Conservation (phyloP, 2,797 vertebrate species). For the Phoeniculus purpureus region DNA sequence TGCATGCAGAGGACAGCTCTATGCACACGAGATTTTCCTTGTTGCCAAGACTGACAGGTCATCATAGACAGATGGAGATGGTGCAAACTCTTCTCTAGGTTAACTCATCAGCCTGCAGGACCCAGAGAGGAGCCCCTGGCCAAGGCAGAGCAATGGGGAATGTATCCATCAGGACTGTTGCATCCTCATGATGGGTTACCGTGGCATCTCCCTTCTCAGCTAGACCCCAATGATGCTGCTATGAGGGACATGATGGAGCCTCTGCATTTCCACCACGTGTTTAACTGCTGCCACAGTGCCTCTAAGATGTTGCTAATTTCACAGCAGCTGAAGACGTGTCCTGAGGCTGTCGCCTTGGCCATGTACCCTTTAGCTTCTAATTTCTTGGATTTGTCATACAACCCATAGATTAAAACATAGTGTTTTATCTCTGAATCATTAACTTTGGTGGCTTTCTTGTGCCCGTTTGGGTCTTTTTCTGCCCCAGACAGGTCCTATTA, state of each 20-base stretch:
- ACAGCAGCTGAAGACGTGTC: background rate
- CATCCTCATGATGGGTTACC: accelerated
- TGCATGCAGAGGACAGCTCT: background rate
- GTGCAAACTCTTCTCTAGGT: background rate
- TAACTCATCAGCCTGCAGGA: background rate
- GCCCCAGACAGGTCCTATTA: conserved; percentile 70
- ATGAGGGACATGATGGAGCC: accelerated
- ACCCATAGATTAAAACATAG: conserved; percentile 61
- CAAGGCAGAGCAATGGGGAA: accelerated
- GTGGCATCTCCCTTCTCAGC: accelerated
- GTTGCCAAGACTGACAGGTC: background rate
- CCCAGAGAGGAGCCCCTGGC: accelerated
- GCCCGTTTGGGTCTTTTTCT: conserved; percentile 56
- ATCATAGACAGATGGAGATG: accelerated
- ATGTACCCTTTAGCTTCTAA: conserved; percentile 37
- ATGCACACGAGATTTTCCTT: background rate
- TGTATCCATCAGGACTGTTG: accelerated
- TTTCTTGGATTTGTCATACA: conserved; percentile 38
- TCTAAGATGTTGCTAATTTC: background rate
- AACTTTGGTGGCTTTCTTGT: conserved; percentile 66
- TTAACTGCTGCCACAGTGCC: background rate
- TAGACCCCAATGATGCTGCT: accelerated
- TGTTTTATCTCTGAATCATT: conserved; percentile 73
- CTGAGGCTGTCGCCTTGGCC: background rate
- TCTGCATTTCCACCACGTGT: accelerated